These are phyloP conservation scores for Diploptera punctata DNA, from an alignment of 2,888 invertebrate species.

Conservation along the genomic window DNA sequence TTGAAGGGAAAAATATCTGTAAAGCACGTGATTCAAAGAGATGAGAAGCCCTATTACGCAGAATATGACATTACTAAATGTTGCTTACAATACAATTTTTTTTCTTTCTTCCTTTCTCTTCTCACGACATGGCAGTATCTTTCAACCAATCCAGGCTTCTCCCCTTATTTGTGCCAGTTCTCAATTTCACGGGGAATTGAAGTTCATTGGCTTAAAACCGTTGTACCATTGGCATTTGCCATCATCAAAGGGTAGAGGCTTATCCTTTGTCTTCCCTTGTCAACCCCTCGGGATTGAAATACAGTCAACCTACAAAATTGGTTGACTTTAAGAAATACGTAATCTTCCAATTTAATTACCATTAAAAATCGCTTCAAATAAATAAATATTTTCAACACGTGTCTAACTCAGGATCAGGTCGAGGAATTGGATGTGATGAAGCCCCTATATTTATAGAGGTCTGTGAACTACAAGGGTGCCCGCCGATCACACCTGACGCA, in stretches of 20 bases:
- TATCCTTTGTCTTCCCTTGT: neutral
- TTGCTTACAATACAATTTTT: neutral
- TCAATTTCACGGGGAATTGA: constrained; percentile 32
- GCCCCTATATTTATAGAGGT: too few species aligned
- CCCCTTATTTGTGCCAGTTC: neutral
- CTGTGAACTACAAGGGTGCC: too few species aligned
- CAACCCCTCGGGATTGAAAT: neutral
- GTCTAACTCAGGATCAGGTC: too few species aligned
- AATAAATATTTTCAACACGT: too few species aligned
- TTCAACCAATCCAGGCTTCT: neutral
- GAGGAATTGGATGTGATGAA: too few species aligned
- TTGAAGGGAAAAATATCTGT: neutral
- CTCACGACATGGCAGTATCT: neutral
- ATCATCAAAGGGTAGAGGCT: constrained; percentile 23
- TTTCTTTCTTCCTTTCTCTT: too few species aligned
- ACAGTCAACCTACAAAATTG: neutral
- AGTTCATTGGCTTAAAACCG: constrained; percentile 24
- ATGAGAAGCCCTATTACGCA: neutral
- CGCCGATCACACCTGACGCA: too few species aligned
- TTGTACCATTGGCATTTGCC: constrained; percentile 18
- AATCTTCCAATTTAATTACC: too few species aligned
- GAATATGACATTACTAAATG: neutral
- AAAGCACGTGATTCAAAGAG: neutral
- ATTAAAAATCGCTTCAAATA: too few species aligned
- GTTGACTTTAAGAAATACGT: too few species aligned